Base-by-base conservation (phyloP, 2,888 invertebrate genomes). In the Suillia variegata region DNA sequence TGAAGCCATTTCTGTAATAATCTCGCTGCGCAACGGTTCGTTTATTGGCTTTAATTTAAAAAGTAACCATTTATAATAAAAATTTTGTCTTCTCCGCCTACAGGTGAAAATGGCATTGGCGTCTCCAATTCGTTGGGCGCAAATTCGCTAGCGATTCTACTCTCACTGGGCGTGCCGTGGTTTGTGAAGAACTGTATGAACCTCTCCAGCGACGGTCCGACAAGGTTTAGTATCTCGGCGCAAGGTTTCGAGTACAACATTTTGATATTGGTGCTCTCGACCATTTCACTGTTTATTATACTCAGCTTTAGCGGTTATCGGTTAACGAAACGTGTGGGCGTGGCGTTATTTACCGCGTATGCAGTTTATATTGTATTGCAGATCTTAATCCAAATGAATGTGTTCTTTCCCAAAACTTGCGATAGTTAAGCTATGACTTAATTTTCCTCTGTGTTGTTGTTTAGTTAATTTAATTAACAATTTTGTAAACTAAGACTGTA, bases 121-220 rank as follows among this genome's bases (percentile, higher is more conserved):
- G 89, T 93, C 34, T 92, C 92, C n/a, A 93, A 93, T 73, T 89
- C 92, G 0, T 80, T 93, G 1, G 93, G 93, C 0, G 91, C 91
- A 0, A 93, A 93, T 74, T 91, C 92, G 0, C 83, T 93, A 72
- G 92, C 92, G 58, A 91, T 93, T 56, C 82, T 93, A 2, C 85
- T 92, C 54, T 92, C 92, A 4, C 82, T 93, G 21, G 92, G 92
- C 1, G 73, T 92, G 21, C 93, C 93, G 0, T 93, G 93, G 93
- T 86, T 91, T 55, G 88, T 93, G 69, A 89, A 87, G 75, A 87
- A 88, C 1, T 72, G 88, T 58, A 79, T 86, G 49, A 84, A 83
- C 0, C 80, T 76, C 0, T 82, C 83, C 10, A 69, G 71, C 18
- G 70, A 73, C 15, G 68, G 66, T 0, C 24, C 58, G 2, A 78